Evolutionary conservation across 2,113 vertebrate species (phyloP).

Genomic region (Leiothrix lutea): DNA sequence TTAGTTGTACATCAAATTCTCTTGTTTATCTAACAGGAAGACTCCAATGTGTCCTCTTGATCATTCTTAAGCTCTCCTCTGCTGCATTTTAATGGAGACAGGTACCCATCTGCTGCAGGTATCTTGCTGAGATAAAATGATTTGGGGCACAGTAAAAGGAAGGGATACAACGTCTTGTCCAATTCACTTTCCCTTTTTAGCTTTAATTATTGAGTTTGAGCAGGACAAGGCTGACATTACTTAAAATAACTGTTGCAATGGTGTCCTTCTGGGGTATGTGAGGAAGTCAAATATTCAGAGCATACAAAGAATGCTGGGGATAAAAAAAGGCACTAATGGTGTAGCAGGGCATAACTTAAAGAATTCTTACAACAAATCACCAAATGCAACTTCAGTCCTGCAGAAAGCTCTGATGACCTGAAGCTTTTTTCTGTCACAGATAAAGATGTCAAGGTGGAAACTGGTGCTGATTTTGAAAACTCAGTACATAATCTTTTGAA

Average conservation of each 20-base stretch:
- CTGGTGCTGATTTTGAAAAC: neutral
- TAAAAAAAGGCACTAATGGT: neutral
- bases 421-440: neutral
- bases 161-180: neutral
- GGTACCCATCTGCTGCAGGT: neutral
- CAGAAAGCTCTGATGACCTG: neutral
- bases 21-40: constrained; percentile 5
- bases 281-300: neutral
- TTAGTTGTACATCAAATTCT: neutral
- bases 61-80: neutral
- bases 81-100: constrained; percentile 6
- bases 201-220: neutral
- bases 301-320: neutral
- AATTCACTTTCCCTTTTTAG: neutral
- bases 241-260: neutral
- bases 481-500: too few species aligned
- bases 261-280: neutral
- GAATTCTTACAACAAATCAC: neutral
- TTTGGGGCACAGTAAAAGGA: neutral
- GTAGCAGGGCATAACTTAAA: neutral
- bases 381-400: neutral
- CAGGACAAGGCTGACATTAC: neutral
- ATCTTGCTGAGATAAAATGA: neutral
- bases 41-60: neutral
- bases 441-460: neutral